Percentiles rank a stretch among this genome's conserved stretches.
phyloP scores from a whole-genome alignment of 2,888 invertebrate genomes.

The Masnerella sp. region DNA sequence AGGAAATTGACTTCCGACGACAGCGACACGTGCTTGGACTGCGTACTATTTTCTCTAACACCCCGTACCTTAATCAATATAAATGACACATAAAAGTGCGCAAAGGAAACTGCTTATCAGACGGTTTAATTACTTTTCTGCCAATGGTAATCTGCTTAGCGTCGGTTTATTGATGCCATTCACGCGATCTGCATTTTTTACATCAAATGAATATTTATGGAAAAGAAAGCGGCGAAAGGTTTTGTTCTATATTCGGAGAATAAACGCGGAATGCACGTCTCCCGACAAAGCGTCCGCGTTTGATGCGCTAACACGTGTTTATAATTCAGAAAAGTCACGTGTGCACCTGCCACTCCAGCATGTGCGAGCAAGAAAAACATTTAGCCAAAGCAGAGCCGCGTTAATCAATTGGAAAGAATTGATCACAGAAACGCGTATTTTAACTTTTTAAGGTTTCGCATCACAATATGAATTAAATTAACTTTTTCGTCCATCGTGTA shows the following conservation, averaged over 20 bases:
- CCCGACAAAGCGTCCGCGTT: constrained; percentile 44
- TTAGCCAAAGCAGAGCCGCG: no score
- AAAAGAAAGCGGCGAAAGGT: no score
- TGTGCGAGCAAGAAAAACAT: no score
- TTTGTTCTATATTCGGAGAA: no score
- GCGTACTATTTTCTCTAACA: constrained; percentile 36
- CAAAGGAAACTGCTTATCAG: constrained; percentile 13
- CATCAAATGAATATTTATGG: no score
- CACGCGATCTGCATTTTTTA: no score
- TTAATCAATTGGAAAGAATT: no score
- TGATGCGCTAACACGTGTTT: constrained; percentile 12
- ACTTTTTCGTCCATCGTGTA: constrained; percentile 42
- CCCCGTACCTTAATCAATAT: constrained; percentile 35
- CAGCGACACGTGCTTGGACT: constrained; percentile 69
- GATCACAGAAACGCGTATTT: no score
- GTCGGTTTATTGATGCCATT: not conserved
- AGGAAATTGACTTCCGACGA: constrained; percentile 70
- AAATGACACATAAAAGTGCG: constrained; percentile 16
- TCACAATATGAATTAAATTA: no score
- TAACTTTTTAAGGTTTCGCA: no score
- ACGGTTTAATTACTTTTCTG: constrained; percentile 11
- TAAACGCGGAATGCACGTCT: no score
- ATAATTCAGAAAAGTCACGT: constrained; percentile 25
- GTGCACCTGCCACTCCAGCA: constrained; percentile 19
- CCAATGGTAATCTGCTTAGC: not conserved